phyloP scores from a whole-genome alignment of 1,140 invertebrate genomes.

The Penaeus japonicus region DNA sequence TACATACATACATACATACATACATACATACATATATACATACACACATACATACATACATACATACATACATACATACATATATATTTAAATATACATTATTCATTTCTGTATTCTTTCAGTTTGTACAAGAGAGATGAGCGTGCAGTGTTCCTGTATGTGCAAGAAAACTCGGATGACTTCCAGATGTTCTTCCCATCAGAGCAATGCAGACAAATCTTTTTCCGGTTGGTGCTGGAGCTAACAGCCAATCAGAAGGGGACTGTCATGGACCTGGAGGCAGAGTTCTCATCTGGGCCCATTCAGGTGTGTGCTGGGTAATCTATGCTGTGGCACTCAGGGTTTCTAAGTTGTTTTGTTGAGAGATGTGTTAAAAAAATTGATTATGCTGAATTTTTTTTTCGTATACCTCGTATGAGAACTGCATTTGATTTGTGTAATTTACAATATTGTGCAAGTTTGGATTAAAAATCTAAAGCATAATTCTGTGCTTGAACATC shows the following conservation, averaged over 20 bases:
- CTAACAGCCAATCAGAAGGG: slow-evolving; percentile 87
- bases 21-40: no score
- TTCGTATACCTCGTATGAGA: not conserved
- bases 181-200: slow-evolving; percentile 99
- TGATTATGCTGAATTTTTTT: no score
- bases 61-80: no score
- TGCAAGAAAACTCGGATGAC: slow-evolving; percentile 97
- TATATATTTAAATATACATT: not conserved
- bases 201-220: slow-evolving; percentile 77
- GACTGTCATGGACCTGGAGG: slow-evolving; percentile 82
- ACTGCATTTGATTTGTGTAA: slow-evolving; percentile 57
- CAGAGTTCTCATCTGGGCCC: slow-evolving; percentile 74
- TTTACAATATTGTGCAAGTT: no score
- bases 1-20: no score
- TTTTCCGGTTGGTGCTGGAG: slow-evolving; percentile 70
- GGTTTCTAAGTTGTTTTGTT: no score
- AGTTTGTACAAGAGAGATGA: slow-evolving; percentile 95
- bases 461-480: not conserved
- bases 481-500: not conserved
- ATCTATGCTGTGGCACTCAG: no score
- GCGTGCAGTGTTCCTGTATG: slow-evolving; percentile 94
- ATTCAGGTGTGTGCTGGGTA: slow-evolving; percentile 65
- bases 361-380: no score
- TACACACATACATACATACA: no score
- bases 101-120: slow-evolving; percentile 58